Percentiles rank a stretch among this genome's conserved stretches.
phyloP scores from a whole-genome alignment of 2,113 vertebrate genomes.

The Nematolebias whitei region DNA sequence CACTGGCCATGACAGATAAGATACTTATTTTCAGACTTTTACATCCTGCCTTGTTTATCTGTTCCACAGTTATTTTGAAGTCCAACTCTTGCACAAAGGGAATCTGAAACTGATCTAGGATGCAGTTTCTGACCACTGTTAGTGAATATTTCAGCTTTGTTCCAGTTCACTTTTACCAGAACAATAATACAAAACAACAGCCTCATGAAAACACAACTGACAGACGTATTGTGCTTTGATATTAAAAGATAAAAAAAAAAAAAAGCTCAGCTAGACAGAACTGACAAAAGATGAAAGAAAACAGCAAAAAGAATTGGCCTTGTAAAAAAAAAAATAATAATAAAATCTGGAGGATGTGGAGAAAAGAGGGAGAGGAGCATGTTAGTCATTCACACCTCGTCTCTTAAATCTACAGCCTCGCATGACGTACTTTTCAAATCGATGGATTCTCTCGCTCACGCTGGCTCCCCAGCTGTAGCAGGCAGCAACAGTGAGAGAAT shows the following conservation, averaged over 20 bases:
- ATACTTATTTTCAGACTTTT: too few species aligned
- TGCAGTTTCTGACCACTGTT: slow-evolving; percentile 17
- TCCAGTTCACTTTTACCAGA: slow-evolving; percentile 19
- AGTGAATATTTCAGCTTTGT: slow-evolving; percentile 36
- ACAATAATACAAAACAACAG: slow-evolving; percentile 25
- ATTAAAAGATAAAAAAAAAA: neutral
- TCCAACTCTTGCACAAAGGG: too few species aligned
- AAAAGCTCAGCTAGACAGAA: neutral
- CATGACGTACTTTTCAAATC: slow-evolving; percentile 39
- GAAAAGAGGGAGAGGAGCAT: neutral
- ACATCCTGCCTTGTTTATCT: too few species aligned
- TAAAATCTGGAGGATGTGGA: slow-evolving; percentile 7
- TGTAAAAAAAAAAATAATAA: neutral
- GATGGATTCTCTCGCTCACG: slow-evolving; percentile 34
- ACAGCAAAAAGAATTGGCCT: neutral
- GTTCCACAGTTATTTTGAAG: too few species aligned
- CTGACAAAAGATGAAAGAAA: slow-evolving; percentile 17
- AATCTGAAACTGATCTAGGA: slow-evolving; percentile 15
- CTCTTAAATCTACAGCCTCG: slow-evolving; percentile 24
- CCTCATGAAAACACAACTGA: slow-evolving; percentile 1
- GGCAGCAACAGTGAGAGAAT: slow-evolving; percentile 46
- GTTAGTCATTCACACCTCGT: neutral
- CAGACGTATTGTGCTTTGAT: slow-evolving; percentile 30
- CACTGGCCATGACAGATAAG: too few species aligned
- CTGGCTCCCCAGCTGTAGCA: slow-evolving; percentile 39